Conservation (phyloP, 2,113 vertebrate genomes). For the Cyanoramphus novaezelandiae region DNA sequence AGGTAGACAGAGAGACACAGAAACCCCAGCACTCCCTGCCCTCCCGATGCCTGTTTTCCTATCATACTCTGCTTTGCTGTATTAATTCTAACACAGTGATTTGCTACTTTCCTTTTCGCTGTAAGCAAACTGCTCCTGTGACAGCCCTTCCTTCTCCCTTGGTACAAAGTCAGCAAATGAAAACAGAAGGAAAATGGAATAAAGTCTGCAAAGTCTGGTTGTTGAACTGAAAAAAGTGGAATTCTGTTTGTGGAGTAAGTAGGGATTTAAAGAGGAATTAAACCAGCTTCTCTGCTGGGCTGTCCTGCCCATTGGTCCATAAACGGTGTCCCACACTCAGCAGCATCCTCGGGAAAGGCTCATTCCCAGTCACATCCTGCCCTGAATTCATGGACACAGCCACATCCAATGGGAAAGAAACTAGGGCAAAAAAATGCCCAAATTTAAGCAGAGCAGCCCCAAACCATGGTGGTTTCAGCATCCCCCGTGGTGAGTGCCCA, state of each 20-base stretch:
- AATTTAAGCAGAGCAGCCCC: background rate
- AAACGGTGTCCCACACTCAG: rapidly evolving
- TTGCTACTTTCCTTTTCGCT: background rate
- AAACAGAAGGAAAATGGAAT: background rate
- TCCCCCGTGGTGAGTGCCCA: rapidly evolving
- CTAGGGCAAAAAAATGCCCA: background rate
- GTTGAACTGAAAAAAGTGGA: background rate
- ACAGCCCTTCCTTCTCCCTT: background rate
- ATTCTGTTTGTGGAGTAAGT: background rate
- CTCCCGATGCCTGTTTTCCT: background rate
- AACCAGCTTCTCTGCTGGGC: background rate
- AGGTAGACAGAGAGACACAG: background rate
- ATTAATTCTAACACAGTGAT: background rate
- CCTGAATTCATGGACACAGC: rapidly evolving
- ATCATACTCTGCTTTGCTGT: background rate
- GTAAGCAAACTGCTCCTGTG: background rate
- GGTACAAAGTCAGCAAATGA: background rate
- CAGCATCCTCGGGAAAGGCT: background rate
- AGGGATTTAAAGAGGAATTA: background rate
- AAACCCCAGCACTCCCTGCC: background rate
- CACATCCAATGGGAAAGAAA: background rate
- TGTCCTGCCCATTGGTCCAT: rapidly evolving
- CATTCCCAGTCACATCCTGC: rapidly evolving
- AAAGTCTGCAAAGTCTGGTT: background rate
- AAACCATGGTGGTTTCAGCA: rapidly evolving